phyloP scores from a whole-genome alignment of 2,797 vertebrate species.

The Lepus oiostolus region DNA sequence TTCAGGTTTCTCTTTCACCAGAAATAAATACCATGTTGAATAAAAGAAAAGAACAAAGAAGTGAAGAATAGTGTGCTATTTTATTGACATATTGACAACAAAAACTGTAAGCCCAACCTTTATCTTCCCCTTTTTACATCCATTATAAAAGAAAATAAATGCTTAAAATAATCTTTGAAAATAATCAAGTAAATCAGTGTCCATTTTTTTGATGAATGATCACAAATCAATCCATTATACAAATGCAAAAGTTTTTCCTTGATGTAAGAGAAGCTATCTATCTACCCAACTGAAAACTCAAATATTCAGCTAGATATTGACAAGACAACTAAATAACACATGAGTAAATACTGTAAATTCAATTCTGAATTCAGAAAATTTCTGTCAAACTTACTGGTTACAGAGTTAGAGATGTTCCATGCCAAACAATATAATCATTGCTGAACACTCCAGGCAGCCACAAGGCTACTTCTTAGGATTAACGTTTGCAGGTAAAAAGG shows the following conservation, averaged over 20 bases:
- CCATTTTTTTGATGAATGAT: neutral
- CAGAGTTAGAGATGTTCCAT: neutral
- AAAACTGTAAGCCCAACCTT: neutral
- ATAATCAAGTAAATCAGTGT: neutral
- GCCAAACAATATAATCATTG: neutral
- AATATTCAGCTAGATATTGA: neutral
- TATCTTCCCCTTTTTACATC: neutral
- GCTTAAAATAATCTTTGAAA: neutral
- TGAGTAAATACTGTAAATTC: neutral
- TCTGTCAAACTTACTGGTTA: neutral
- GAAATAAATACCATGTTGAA: neutral
- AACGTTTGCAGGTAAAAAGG: neutral
- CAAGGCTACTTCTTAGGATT: neutral
- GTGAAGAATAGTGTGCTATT: neutral
- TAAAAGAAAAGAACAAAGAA: neutral
- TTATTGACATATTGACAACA: neutral
- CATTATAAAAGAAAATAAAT: neutral
- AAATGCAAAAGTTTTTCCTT: neutral
- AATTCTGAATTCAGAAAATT: constrained; percentile 43
- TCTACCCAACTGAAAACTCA: neutral
- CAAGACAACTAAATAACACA: constrained; percentile 6
- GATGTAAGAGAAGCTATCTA: neutral
- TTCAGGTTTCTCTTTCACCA: neutral
- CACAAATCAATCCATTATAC: neutral
- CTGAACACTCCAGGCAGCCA: neutral